A percentile compares a stretch with the other conserved stretches of the same genome.
Conservation (phyloP, 2,888 invertebrate species). For the Alcis repandata region DNA sequence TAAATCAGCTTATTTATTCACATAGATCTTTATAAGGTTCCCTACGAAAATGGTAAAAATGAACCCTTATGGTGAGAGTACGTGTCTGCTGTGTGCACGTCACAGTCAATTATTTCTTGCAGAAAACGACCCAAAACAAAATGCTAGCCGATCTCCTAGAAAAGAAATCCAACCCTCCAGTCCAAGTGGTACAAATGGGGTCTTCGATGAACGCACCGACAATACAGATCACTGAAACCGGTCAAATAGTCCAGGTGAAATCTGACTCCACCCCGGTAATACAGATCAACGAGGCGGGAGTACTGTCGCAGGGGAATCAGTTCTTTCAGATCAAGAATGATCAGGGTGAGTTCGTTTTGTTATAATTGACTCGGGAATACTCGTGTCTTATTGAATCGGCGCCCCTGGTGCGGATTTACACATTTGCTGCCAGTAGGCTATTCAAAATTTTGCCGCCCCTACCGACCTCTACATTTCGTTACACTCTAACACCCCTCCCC, state of each 20-base stretch:
- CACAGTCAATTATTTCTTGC: constrained; percentile 41
- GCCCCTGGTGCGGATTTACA: too few species aligned
- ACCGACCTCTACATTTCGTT: too few species aligned
- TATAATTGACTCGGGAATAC: too few species aligned
- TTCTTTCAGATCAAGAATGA: constrained; percentile 81
- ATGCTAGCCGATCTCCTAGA: constrained; percentile 95
- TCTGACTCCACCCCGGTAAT: constrained; percentile 68
- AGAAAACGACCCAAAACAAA: constrained; percentile 88
- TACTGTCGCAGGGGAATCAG: constrained; percentile 65
- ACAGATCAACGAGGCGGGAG: constrained; percentile 68
- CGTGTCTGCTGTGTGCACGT: too few species aligned
- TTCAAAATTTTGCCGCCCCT: too few species aligned
- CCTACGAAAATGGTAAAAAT: too few species aligned
- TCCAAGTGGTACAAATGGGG: constrained; percentile 81
- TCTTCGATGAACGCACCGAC: constrained; percentile 79
- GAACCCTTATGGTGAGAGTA: too few species aligned
- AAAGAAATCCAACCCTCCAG: constrained; percentile 88
- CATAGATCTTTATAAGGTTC: too few species aligned
- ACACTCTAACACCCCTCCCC: too few species aligned
- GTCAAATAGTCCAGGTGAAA: constrained; percentile 82
- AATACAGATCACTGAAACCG: constrained; percentile 81
- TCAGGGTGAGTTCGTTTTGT: constrained; percentile 62
- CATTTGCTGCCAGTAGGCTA: too few species aligned
- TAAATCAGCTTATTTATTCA: too few species aligned
- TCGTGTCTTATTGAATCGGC: too few species aligned